Percentiles rank a stretch among this genome's conserved stretches.
Evolutionary conservation across 2,888 invertebrate genomes (phyloP).

Genomic region (Eurytoma adleriae): DNA sequence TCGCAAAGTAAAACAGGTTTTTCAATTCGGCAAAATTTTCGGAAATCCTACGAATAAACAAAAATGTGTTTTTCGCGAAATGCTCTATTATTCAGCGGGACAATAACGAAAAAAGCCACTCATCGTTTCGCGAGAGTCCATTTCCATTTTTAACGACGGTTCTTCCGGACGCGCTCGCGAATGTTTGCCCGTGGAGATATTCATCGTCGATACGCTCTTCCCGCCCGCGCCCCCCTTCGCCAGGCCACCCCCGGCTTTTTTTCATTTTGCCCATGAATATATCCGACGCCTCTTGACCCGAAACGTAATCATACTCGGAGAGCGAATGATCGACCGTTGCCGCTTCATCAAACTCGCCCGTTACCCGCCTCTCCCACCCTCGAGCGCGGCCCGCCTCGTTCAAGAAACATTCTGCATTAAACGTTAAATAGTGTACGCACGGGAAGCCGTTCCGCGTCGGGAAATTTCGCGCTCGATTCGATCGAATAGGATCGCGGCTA

Average conservation of each 20-base stretch:
- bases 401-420: conserved; percentile 40
- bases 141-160: conserved; percentile 27
- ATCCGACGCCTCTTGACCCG: conserved; percentile 54
- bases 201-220: conserved; percentile 6
- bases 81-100: too few relatives aligned
- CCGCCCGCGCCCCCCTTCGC: neutral
- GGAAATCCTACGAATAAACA: too few relatives aligned
- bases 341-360: conserved; percentile 37
- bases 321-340: conserved; percentile 53
- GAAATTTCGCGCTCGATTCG: conserved; percentile 27
- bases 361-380: neutral
- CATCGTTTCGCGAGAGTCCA: neutral
- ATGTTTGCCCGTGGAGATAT: conserved; percentile 10
- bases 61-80: too few relatives aligned
- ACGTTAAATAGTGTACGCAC: conserved; percentile 13
- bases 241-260: conserved; percentile 8
- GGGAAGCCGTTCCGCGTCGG: conserved; percentile 3
- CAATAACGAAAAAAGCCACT: conserved; percentile 3
- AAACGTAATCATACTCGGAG: conserved; percentile 55
- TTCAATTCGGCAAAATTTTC: too few relatives aligned
- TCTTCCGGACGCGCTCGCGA: neutral
- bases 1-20: too few relatives aligned
- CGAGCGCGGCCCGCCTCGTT: conserved; percentile 4
- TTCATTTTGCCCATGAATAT: conserved; percentile 13
- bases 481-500: neutral